Conservation (phyloP, 2,797 vertebrate genomes). For the Pseudomugil tenellus region DNA sequence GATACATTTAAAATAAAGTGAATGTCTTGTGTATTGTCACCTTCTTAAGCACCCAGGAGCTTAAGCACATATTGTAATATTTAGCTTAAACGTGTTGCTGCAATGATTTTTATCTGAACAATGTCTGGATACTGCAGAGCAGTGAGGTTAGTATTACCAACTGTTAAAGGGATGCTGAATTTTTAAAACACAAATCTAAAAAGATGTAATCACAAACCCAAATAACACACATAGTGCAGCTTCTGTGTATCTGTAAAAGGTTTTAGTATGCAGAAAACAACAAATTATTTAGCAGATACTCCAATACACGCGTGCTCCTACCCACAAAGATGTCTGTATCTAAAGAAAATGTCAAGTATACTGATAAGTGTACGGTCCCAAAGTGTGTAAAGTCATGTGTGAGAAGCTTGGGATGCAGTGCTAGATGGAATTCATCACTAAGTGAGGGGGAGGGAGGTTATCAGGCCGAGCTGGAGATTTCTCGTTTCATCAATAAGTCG, state of each 20-base stretch:
- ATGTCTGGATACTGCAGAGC: neutral
- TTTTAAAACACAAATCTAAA: neutral
- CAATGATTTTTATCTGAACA: neutral
- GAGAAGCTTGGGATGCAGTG: slow-evolving; percentile 20
- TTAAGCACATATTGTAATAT: too few relatives aligned
- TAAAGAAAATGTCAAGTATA: slow-evolving; percentile 33
- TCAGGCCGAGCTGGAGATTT: slow-evolving; percentile 58
- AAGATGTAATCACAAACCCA: neutral
- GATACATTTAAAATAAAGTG: neutral
- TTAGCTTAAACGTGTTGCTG: neutral
- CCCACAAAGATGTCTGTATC: slow-evolving; percentile 7
- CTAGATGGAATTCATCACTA: slow-evolving; percentile 53
- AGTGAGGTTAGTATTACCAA: neutral
- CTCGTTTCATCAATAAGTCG: slow-evolving; percentile 74
- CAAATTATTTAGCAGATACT: neutral
- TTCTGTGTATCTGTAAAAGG: neutral
- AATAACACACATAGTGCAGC: neutral
- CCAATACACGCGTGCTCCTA: neutral
- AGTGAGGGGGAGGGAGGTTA: slow-evolving; percentile 66
- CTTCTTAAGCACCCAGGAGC: too few relatives aligned
- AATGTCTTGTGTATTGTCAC: neutral
- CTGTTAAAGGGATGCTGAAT: neutral
- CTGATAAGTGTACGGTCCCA: slow-evolving; percentile 15
- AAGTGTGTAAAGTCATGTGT: slow-evolving; percentile 10
- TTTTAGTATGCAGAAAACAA: too few relatives aligned